These are phyloP conservation scores for Henricia sp. DNA, from an alignment of 53 echinoderm and acorn worm genomes.

Conservation along the genomic window DNA sequence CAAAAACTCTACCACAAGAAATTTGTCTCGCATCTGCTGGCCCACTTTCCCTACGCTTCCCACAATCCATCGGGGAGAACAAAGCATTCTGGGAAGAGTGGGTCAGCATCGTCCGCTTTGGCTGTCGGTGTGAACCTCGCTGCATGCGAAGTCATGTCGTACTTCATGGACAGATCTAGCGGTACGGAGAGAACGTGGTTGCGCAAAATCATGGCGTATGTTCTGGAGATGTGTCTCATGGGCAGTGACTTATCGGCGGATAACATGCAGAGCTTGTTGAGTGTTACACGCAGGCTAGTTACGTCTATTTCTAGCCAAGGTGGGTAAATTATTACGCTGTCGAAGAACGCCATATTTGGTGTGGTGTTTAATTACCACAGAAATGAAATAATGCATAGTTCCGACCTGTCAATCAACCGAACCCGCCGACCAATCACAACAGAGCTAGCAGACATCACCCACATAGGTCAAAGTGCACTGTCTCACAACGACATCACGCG, in stretches of 20 bases:
- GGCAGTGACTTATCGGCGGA: conserved; percentile 38
- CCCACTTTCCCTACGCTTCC: conserved; percentile 71
- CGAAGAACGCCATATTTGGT: neutral
- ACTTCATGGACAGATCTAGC: conserved; percentile 40
- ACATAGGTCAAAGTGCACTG: no score
- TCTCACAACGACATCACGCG: no score
- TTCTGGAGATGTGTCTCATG: conserved; percentile 46
- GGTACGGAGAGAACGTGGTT: conserved; percentile 64
- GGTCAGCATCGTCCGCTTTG: neutral
- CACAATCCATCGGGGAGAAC: conserved; percentile 26
- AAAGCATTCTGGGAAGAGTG: conserved; percentile 43
- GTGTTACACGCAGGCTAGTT: conserved; percentile 58
- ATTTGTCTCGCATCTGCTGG: conserved; percentile 65
- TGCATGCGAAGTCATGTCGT: conserved; percentile 79
- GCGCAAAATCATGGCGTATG: conserved; percentile 62
- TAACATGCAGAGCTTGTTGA: conserved; percentile 65
- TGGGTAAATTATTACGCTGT: no score
- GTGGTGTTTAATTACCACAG: neutral
- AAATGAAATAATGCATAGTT: neutral
- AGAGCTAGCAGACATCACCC: no score
- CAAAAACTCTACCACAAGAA: conserved; percentile 69
- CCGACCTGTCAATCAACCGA: no score
- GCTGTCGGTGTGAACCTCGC: conserved; percentile 70
- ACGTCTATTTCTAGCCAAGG: neutral
- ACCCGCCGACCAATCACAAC: no score